phyloP scores from a whole-genome alignment of 2,113 vertebrate species.

The Tachysurus vachellii region DNA sequence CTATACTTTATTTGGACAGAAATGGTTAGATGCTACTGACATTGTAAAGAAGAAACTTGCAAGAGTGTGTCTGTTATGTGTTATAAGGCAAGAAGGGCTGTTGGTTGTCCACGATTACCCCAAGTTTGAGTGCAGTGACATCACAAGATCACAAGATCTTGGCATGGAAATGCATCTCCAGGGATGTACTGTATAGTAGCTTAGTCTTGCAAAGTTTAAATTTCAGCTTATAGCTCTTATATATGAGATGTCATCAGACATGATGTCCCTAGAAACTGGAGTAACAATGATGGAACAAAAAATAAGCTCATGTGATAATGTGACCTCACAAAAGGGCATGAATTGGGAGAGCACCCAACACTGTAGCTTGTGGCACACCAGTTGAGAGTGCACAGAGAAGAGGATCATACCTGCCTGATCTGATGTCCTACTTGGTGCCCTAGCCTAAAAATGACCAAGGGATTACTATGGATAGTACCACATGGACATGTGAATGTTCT shows the following conservation, averaged over 20 bases:
- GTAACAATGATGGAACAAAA: background rate
- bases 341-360: background rate
- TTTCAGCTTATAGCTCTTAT: too few species aligned
- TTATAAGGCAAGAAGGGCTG: background rate
- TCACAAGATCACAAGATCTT: background rate
- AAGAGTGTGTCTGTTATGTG: background rate
- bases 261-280: background rate
- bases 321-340: background rate
- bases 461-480: too few species aligned
- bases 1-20: background rate
- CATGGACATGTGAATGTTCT: too few species aligned
- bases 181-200: background rate
- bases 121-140: background rate
- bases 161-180: background rate
- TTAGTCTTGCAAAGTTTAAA: background rate
- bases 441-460: too few species aligned
- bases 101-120: background rate
- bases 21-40: background rate
- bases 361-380: background rate
- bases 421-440: too few species aligned
- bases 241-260: too few species aligned
- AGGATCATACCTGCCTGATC: background rate
- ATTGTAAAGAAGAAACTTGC: background rate
- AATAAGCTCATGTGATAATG: background rate
- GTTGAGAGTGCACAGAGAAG: background rate